Base-by-base conservation (phyloP, 1,140 invertebrate species). In the Psix sp. region DNA sequence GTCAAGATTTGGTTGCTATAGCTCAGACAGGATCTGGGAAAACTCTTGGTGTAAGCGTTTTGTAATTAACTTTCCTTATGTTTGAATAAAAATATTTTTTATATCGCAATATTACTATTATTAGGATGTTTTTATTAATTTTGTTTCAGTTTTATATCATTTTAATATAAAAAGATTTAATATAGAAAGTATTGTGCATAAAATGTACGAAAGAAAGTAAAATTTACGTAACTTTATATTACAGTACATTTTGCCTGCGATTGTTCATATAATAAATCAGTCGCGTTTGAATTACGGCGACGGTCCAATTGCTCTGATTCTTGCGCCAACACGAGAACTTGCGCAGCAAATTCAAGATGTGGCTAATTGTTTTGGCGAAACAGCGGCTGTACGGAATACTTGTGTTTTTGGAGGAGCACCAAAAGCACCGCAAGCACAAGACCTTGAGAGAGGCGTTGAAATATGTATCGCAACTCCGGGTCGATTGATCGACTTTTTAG, bases 291-390 rank as follows among this genome's bases (percentile, higher is more conserved):
- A 90, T 73, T 87, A 91, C 52, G 94, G 95, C 9, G 96, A 98
- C 87, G 96, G 96, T 10, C 96, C 96, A 7, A 93, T 98, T 81
- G 96, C 93, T 38, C 87, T 99, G 7, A 93, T 99, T 21, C 88
- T 99, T 36, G 96, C 97, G 26, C 98, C 98, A 7, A 99, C 98
- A 6, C 89, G 98, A 81, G 98, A 99, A 85, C 88, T 99, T 57
- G 98, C 98, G 1, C 96, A 98, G 83, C 98, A 99, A 87, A 98
- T 99, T 77, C 94, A 98, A 87, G 93, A 96, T 88, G 96, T 98
- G 38, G 95, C 96, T 6, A 91, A 90, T 46, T 94, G 96, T 74
- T 99, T 98, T 89, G 95, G 96, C 31, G 90, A 92, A 60, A 89
- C 92, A 3, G 94, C 95, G 7, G 91, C 93, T 81, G 93, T 98